Conservation (phyloP, 2,888 invertebrate species). For the Meandrusa payeni region DNA sequence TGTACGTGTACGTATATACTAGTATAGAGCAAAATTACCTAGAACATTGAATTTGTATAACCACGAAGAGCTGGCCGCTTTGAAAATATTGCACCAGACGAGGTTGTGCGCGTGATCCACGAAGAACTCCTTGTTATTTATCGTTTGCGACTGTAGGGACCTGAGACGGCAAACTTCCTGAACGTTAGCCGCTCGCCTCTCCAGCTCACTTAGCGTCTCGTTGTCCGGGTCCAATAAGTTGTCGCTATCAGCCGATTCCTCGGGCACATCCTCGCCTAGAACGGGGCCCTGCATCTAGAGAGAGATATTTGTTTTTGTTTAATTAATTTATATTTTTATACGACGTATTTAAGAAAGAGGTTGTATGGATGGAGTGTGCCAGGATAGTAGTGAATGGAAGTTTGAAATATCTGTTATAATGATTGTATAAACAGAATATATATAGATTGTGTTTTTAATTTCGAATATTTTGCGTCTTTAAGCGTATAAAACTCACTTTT, state of each 20-base stretch:
- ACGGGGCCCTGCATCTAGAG: slow-evolving; percentile 67
- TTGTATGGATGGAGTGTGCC: too few species aligned
- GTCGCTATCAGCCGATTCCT: slow-evolving; percentile 40
- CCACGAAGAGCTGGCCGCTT: slow-evolving; percentile 90
- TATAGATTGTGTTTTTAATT: too few species aligned
- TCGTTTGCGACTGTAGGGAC: slow-evolving; percentile 52
- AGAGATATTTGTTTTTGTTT: too few species aligned
- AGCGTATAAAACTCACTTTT: too few species aligned
- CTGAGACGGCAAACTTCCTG: slow-evolving; percentile 71
- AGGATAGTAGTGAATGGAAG: too few species aligned
- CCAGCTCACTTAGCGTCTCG: slow-evolving; percentile 67
- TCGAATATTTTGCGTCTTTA: too few species aligned
- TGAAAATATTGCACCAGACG: slow-evolving; percentile 88
- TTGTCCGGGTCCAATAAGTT: slow-evolving; percentile 62
- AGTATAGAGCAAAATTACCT: slow-evolving; percentile 56
- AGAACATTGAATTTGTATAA: slow-evolving; percentile 89
- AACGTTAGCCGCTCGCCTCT: slow-evolving; percentile 63
- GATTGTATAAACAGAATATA: too few species aligned
- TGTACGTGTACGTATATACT: slow-evolving; percentile 30
- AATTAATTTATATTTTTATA: too few species aligned
- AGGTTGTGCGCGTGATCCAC: slow-evolving; percentile 84
- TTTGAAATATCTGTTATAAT: too few species aligned
- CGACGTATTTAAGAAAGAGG: too few species aligned
- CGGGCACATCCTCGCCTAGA: slow-evolving; percentile 55
- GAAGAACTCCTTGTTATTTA: slow-evolving; percentile 88